Percentiles rank a stretch among this genome's conserved stretches.
Conservation (phyloP, 2,113 vertebrate genomes). For the Reinhardtius hippoglossoides region DNA sequence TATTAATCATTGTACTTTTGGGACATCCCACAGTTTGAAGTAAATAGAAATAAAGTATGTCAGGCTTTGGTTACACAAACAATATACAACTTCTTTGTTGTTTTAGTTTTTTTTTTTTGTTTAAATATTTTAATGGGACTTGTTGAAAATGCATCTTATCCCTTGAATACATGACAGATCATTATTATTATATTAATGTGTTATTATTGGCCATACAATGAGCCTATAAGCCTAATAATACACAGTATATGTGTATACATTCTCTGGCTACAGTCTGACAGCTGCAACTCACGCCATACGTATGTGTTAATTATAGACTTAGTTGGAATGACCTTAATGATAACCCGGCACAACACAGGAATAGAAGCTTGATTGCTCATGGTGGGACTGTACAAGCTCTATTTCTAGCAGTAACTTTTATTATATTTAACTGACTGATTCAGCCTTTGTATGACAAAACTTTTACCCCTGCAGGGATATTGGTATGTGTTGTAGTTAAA, state of each 20-base stretch:
- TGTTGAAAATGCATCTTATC: not conserved
- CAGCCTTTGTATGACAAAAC: not conserved
- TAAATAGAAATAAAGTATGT: too few species aligned
- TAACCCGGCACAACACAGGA: not conserved
- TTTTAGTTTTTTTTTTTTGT: not conserved
- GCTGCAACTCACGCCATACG: not conserved
- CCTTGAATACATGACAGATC: not conserved
- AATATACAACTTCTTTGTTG: not conserved
- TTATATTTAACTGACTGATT: not conserved
- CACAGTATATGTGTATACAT: not conserved
- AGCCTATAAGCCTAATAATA: not conserved
- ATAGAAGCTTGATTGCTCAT: slow-evolving; percentile 11
- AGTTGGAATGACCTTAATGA: slow-evolving; percentile 2
- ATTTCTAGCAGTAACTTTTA: slow-evolving; percentile 3
- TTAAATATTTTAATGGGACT: not conserved
- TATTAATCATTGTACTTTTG: too few species aligned
- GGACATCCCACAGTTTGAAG: too few species aligned
- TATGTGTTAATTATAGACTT: slow-evolving; percentile 27
- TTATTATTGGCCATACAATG: not conserved
- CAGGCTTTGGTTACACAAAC: too few species aligned
- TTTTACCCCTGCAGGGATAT: not conserved
- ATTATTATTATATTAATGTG: not conserved
- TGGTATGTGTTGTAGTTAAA: not conserved
- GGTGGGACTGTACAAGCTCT: not conserved
- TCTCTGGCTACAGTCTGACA: slow-evolving; percentile 18